Evolutionary conservation across 1,140 invertebrate genomes (phyloP), one percentile per base, ranked within the genome.

Genomic region (Drosophila lowei): DNA sequence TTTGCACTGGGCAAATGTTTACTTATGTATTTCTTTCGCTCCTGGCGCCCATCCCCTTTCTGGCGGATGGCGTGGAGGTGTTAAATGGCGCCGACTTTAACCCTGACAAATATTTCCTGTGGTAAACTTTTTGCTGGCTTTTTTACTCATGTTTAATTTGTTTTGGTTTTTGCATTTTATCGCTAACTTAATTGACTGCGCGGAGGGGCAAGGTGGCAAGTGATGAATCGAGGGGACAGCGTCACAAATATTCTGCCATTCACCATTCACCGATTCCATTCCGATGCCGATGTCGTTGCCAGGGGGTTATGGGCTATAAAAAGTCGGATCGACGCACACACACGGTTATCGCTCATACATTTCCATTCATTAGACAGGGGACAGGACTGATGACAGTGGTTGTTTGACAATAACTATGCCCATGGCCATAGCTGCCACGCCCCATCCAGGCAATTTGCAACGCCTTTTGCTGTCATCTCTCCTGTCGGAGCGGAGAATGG

Each of bases 261-360:
- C 59, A 56, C 52, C 63, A 81, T 71, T 83, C 59, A 56, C 41
- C 43, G 65, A 67, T 73, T 77, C 68, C 74, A 38, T 38, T 38
- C 11, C 11, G 11, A 13, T 25, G 23, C 23, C 23, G 52, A 64
- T 76, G 63, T 58, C 42, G n/a, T 68, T 38, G 34, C 34, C 34
- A 13, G 34, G 34, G 56, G 59, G 72, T 77, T 83, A 83, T 79
- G 79, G 50, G 48, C 77, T 63, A 79, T 85, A 84, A 84, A 38
- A 88, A 81, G 49, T 56, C 49, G 49, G 30, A 61, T 57, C 50
- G 42, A 55, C 44, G 53, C 44, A 41, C 30, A 57, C 30, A 62
- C 49, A 53, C 77, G 57, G 75, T 74, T 83, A 78, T 84, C 66
- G 71, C 73, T 85, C 77, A 80, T 76, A 65, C 63, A 71, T 74